Base-by-base conservation (phyloP, 2,888 invertebrate species). In the Macrophya annulata region DNA sequence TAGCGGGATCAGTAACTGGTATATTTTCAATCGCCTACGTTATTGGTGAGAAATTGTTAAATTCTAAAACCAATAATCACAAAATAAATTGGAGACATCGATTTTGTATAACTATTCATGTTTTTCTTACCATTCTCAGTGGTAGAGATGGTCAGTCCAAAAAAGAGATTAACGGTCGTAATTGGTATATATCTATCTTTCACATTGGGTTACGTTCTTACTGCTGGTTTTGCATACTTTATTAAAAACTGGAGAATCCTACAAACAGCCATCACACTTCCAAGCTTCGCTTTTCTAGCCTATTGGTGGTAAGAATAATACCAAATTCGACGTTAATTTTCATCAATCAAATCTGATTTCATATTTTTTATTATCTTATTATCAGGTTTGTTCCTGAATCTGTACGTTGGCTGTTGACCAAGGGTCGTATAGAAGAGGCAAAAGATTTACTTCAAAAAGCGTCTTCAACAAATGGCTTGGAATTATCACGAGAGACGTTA, bases 11-110 rank as follows among this genome's bases (percentile, higher is more conserved):
- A 12, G 96, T 97, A 9, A 96, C 97, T 6, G 97, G 97, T 0
- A 96, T 97, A 10, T 97, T 97, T 90, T 94, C 97, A 85, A 96
- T 97, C 25, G 96, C 97, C 71, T 97, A 97, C 92, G 97, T 97
- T 81, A 96, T 97, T 88, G 96, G 97, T 95, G 94, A 94, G 93
- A 25, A 21, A n/a, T 37, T 8, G n/a, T 51, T n/a, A 4, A 37
- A 55, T 43, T 68, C 37, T 37, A 15, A 62, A 62, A 21, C 12
- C 62, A n/a, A 21, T 21, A 21, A 51, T 31, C 17, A 12, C 31
- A 31, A 31, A 2, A 31, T 31, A 31, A 31, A 31, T 31, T 31
- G 31, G 31, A 37, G 15, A 3, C 17, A 31, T 31, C 55, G 71
- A 55, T 77, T n/a, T 40, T n/a, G 9, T n/a, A 37, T 40, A 17